These are phyloP conservation scores for Rhodeus uyekii DNA, from an alignment of 2,797 vertebrate species.

Conservation along the genomic window DNA sequence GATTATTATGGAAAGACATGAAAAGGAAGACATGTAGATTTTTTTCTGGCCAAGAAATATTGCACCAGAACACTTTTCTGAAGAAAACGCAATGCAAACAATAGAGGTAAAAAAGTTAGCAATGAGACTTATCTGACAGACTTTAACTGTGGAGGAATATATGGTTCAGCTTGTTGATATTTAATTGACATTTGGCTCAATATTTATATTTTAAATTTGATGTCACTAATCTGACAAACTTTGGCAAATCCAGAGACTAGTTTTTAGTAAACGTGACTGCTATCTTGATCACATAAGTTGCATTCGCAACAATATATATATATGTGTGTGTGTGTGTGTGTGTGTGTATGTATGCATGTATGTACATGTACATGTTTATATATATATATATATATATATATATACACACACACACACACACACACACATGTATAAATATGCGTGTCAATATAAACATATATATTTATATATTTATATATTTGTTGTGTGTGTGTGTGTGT, in stretches of 20 bases:
- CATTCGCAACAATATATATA: conserved; percentile 26
- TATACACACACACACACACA: too few species aligned
- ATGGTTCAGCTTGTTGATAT: not conserved
- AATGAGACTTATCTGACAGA: not conserved
- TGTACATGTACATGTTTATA: too few species aligned
- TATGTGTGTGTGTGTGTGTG: too few species aligned
- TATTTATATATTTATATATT: too few species aligned
- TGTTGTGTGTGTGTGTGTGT: too few species aligned
- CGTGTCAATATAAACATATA: too few species aligned
- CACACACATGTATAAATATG: too few species aligned
- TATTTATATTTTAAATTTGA: not conserved
- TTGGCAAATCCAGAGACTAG: not conserved
- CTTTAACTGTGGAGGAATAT: not conserved
- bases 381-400: not conserved
- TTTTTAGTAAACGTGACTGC: not conserved
- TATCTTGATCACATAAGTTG: not conserved
- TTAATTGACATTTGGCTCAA: not conserved
- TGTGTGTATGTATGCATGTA: too few species aligned
- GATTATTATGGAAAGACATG: conserved; percentile 41
- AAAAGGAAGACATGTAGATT: conserved; percentile 23
- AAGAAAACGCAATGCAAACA: not conserved
- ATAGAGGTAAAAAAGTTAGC: not conserved
- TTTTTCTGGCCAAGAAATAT: conserved; percentile 18
- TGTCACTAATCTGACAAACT: not conserved
- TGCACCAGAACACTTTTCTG: not conserved